phyloP scores from a whole-genome alignment of 1,140 invertebrate genomes.

The Pseudachorutes palmiensis region DNA sequence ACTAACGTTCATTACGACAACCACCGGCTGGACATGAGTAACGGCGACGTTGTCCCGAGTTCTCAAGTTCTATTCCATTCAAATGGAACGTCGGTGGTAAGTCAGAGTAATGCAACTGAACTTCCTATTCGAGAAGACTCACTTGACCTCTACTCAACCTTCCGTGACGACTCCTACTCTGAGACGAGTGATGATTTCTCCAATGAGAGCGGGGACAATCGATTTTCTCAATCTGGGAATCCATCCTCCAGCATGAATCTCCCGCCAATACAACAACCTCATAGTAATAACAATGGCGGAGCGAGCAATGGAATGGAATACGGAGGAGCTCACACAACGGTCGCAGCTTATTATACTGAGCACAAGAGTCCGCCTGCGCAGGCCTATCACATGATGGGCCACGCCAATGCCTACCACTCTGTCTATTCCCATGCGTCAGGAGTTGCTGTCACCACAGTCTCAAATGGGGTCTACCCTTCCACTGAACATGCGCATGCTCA shows the following conservation, averaged over 20 bases:
- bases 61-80: not conserved
- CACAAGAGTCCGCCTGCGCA: no score
- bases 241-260: no score
- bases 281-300: no score
- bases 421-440: not conserved
- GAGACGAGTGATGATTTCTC: slow-evolving; percentile 47
- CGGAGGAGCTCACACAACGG: slow-evolving; percentile 4
- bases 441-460: not conserved
- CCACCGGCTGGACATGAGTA: slow-evolving; percentile 1
- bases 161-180: slow-evolving; percentile 59
- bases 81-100: not conserved
- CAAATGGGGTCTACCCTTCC: not conserved
- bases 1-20: slow-evolving; percentile 54
- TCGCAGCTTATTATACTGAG: not conserved
- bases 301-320: not conserved
- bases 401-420: not conserved
- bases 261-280: no score
- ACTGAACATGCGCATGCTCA: not conserved
- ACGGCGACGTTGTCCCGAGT: not conserved
- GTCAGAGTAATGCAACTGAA: no score
- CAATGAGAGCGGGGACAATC: slow-evolving; percentile 36
- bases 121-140: slow-evolving; percentile 54
- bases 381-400: not conserved
- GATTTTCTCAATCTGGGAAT: slow-evolving; percentile 21
- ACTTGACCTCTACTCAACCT: slow-evolving; percentile 53